These are phyloP conservation scores for Cromileptes altivelis DNA, from an alignment of 2,113 vertebrate species.

Conservation along the genomic window DNA sequence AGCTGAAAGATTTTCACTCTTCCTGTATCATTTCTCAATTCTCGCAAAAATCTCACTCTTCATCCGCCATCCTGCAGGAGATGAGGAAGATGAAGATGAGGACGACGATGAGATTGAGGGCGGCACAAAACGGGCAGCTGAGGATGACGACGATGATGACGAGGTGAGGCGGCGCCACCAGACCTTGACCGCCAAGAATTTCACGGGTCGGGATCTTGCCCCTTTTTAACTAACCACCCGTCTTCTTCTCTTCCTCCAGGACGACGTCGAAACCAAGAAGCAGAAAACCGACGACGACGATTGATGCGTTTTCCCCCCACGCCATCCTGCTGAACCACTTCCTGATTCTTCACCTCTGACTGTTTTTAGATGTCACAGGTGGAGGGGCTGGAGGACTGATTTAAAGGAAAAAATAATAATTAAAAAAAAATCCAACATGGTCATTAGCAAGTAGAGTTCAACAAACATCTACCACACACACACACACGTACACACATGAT, in stretches of 20 bases:
- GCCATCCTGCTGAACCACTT: conserved; percentile 77
- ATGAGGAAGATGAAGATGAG: conserved; percentile 95
- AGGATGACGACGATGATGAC: conserved; percentile 90
- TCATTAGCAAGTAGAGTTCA: conserved; percentile 89
- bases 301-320: conserved; percentile 82
- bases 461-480: conserved; percentile 67
- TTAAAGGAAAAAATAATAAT: conserved; percentile 71
- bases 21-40: fast-evolving
- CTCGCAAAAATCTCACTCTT: fast-evolving
- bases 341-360: conserved; percentile 77
- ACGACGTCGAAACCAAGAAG: conserved; percentile 96
- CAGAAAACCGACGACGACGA: conserved; percentile 96
- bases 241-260: conserved; percentile 72
- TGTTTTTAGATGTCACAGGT: conserved; percentile 62
- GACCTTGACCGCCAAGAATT: fast-evolving
- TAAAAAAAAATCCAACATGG: conserved; percentile 84
- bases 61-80: conserved; percentile 78
- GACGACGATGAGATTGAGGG: conserved; percentile 93
- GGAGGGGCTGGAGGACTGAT: conserved; percentile 75
- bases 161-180: conserved; percentile 59
- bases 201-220: fast-evolving
- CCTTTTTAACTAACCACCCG: background rate
- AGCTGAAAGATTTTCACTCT: background rate
- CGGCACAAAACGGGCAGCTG: conserved; percentile 92
- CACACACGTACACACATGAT: conserved; percentile 26